Percentiles rank a stretch among this genome's conserved stretches.
Conservation (phyloP, 2,797 vertebrate species). For the Liparis tanakae region DNA sequence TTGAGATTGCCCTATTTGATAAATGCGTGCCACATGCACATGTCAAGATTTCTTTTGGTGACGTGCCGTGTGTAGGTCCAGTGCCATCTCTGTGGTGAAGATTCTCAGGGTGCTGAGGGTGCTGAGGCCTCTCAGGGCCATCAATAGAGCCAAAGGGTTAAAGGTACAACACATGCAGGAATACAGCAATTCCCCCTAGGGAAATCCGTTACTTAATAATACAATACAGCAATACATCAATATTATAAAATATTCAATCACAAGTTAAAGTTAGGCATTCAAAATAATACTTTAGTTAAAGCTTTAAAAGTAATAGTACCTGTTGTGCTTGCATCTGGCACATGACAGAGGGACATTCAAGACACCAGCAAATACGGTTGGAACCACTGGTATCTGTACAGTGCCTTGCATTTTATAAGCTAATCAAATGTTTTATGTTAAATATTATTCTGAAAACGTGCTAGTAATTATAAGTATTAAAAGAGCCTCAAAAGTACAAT, state of each 20-base stretch:
- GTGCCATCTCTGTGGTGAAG: slow-evolving; percentile 97
- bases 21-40: background rate
- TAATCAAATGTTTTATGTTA: background rate
- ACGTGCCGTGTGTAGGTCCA: slow-evolving; percentile 85
- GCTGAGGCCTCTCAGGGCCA: slow-evolving; percentile 93
- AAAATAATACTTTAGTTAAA: background rate
- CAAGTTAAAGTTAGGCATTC: background rate
- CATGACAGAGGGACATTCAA: background rate
- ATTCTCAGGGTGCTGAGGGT: slow-evolving; percentile 97
- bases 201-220: background rate
- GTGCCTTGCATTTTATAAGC: background rate
- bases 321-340: background rate
- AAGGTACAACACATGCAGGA: slow-evolving; percentile 83
- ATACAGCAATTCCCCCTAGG: background rate
- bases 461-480: background rate
- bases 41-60: slow-evolving; percentile 10
- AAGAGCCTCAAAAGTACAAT: background rate
- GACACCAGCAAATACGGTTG: background rate
- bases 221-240: background rate
- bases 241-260: background rate
- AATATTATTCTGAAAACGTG: background rate
- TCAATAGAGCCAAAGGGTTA: slow-evolving; percentile 96
- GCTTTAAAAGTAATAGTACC: background rate
- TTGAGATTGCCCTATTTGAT: background rate
- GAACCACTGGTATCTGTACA: background rate